Evolutionary conservation across 2,888 invertebrate genomes (phyloP), one percentile per base, ranked within the genome.

Genomic region (Camponotus fellah): DNA sequence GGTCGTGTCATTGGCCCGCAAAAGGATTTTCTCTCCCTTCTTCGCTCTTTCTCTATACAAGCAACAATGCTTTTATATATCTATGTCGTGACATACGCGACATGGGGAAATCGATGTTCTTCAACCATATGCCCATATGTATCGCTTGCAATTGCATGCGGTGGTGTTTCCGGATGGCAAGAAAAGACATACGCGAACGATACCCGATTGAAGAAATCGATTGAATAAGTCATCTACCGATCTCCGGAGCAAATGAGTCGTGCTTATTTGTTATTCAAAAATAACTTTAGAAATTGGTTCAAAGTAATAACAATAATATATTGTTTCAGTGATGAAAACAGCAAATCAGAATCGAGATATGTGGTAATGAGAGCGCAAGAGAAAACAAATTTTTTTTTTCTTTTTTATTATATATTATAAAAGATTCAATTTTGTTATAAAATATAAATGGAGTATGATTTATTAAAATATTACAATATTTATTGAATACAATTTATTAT

Each of bases 261-360:
- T 26, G 71, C 21, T 81, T 79, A 79, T 83, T 87, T 82, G 86
- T 87, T 80, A 87, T 87, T 86, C 26, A 26, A 26, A 26, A 26
- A 26, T 26, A 26, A 26, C 2, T 26, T 26, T 26, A 26, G 26
- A 26, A 26, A 26, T 26, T 26, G 26, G 2, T 26, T 2, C 26
- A 26, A 26, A 26, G 26, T 26, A 26, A 26, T 26, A 26, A 26
- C 26, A 26, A 26, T 26, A n/a, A n/a, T 26, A 26, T 26, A 26
- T 26, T 26, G 26, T 26, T 26, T 26, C 26, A 26, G 26, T 26
- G 26, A 26, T 26, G 26, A 26, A 26, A 26, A 26, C 2, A 26
- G 26, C 26, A 26, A 26, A 26, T 26, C 0, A 26, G 26, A 26
- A 26, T 26, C 26, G 26, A 26, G 26, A 26, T 26, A 26, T 26